Evolutionary conservation across 2,113 vertebrate genomes (phyloP), one percentile per base, ranked within the genome.

Genomic region (Dromaius novaehollandiae): DNA sequence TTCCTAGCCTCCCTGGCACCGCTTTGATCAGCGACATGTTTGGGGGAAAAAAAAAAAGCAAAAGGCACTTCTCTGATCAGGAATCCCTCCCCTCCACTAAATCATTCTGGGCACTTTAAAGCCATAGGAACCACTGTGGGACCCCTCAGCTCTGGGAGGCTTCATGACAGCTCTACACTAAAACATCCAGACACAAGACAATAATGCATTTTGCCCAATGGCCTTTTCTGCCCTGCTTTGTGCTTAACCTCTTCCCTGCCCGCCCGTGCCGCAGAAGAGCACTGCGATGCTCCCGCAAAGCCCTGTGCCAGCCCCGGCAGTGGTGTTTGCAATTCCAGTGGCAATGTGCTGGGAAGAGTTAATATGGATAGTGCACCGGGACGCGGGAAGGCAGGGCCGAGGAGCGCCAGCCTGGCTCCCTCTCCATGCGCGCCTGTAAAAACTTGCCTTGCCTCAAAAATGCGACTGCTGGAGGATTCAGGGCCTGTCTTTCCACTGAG

Each of bases 11-110:
- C 82, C 79, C 90, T 92, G 90, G 88, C 42, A 95, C 77, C 88
- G 60, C 94, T 98, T 97, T 97, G 94, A 97, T 97, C 97, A 97
- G 73, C 7, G 58, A 93, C 69, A 70, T 92, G 88, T 74, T 97
- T 88, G 56, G 56, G 53, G 53, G 53, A 86, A 86, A 42, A 51
- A 24, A 36, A 21, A 80, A 80, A 26, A 82, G 86, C 56, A 94
- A 95, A 95, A 98, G 87, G 88, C 79, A 92, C 88, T 94, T 96
- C 96, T 97, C 94, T 95, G 97, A 97, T 96, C 92, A 96, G 86
- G 89, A 93, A 97, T 96, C 96, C 86, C 93, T 96, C 88, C 91
- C 89, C 89, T 96, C 82, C 76, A 95, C 93, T 98, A 97, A 97
- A 98, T 98, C 97, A 97, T 95, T 48, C 68, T 0, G 4, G 76